phyloP scores from a whole-genome alignment of 2,888 invertebrate genomes.

The Drosophila limbata region DNA sequence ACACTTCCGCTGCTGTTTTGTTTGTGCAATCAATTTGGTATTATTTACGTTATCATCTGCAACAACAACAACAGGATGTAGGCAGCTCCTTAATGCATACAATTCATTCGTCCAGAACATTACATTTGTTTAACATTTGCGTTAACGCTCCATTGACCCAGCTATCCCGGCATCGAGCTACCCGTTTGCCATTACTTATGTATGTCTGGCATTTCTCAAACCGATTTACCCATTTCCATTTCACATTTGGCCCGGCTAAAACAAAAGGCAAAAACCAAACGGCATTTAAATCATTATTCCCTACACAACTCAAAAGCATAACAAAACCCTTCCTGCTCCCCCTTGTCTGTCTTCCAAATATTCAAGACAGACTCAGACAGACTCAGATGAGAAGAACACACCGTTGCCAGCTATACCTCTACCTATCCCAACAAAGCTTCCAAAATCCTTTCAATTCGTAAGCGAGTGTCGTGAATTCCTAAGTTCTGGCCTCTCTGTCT shows the following conservation, averaged over 20 bases:
- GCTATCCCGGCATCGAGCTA: conserved; percentile 31
- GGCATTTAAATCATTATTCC: conserved; percentile 80
- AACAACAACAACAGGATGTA: conserved; percentile 36
- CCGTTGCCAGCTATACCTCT: conserved; percentile 9
- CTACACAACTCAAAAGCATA: conserved; percentile 46
- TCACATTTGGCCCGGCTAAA: conserved; percentile 15
- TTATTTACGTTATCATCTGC: conserved; percentile 77
- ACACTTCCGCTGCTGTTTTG: conserved; percentile 78
- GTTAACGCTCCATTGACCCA: conserved; percentile 78
- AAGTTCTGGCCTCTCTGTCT: conserved; percentile 50
- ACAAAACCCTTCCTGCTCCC: conserved; percentile 27
- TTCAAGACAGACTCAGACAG: conserved; percentile 26
- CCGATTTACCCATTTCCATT: conserved; percentile 17
- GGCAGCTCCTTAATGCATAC: conserved; percentile 58
- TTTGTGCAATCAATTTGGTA: conserved; percentile 81
- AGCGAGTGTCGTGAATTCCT: conserved; percentile 70
- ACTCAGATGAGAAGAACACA: conserved; percentile 2
- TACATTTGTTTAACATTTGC: conserved; percentile 83
- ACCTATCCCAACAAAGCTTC: conserved; percentile 47
- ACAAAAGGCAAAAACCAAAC: conserved; percentile 48
- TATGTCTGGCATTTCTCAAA: conserved; percentile 66
- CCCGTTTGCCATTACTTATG: conserved; percentile 58
- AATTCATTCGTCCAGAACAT: conserved; percentile 80
- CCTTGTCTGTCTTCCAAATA: not conserved
- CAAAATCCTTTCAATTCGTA: conserved; percentile 77